Conservation (phyloP, 1,140 invertebrate species). For the Armadillidium nasatum region DNA sequence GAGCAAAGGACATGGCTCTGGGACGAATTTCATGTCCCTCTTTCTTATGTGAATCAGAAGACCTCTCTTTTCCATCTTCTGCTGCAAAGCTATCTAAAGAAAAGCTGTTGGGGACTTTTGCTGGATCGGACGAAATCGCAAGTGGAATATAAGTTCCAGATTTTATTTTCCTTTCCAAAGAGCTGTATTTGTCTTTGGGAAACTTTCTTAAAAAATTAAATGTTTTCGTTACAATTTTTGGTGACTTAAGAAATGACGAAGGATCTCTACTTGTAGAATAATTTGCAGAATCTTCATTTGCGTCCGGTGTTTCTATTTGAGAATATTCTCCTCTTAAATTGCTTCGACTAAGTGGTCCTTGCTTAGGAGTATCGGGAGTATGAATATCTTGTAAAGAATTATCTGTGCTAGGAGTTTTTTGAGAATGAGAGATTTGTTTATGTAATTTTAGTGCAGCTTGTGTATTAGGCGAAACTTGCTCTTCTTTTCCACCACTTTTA, state of each 20-base stretch:
- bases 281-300: conserved; percentile 28
- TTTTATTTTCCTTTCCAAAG: conserved; percentile 41
- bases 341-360: conserved; percentile 29
- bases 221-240: conserved; percentile 43
- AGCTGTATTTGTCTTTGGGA: conserved; percentile 42
- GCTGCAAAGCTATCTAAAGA: conserved; percentile 43
- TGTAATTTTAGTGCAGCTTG: conserved; percentile 36
- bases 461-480: conserved; percentile 36
- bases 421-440: conserved; percentile 35
- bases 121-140: conserved; percentile 25
- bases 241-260: conserved; percentile 39
- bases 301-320: conserved; percentile 28
- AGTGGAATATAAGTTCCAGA: conserved; percentile 37
- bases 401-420: conserved; percentile 42
- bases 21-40: conserved; percentile 32
- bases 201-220: conserved; percentile 42
- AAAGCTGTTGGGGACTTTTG: conserved; percentile 43
- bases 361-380: conserved; percentile 41
- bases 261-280: conserved; percentile 26
- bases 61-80: conserved; percentile 30
- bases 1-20: conserved; percentile 39
- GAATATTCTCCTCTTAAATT: conserved; percentile 18
- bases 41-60: conserved; percentile 25
- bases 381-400: conserved; percentile 37
- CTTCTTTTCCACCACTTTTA: conserved; percentile 37